Conservation (phyloP, 2,888 invertebrate genomes). For the Thalpophila matura region DNA sequence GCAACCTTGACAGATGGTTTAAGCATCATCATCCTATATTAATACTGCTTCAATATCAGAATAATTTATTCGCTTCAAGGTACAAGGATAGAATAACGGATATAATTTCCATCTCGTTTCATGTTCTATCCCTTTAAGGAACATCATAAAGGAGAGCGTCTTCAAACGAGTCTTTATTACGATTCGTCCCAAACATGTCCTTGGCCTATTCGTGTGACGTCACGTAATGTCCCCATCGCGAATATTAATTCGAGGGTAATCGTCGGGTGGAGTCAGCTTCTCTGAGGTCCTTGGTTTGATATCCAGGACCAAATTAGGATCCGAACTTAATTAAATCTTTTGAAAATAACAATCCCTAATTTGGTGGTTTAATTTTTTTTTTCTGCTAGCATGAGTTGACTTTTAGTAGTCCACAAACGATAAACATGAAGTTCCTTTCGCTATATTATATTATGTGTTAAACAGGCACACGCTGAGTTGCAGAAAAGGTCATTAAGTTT, state of each 20-base stretch:
- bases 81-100: constrained; percentile 16
- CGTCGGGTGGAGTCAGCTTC: constrained; percentile 6
- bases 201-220: constrained; percentile 52
- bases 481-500: no score
- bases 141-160: constrained; percentile 27
- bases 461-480: no score
- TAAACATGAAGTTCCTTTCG: no score
- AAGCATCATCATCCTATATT: no score
- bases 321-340: not conserved
- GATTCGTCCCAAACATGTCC: constrained; percentile 34
- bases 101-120: constrained; percentile 33
- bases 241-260: constrained; percentile 53
- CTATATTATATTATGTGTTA: no score
- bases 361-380: no score
- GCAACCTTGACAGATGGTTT: no score
- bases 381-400: no score
- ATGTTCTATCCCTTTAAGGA: constrained; percentile 25
- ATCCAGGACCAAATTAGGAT: not conserved
- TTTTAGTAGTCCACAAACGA: no score
- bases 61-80: no score
- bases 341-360: not conserved
- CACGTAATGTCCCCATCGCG: constrained; percentile 34
- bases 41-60: not conserved
- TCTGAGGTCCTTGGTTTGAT: constrained; percentile 6
- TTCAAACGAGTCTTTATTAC: constrained; percentile 51